phyloP scores from a whole-genome alignment of 2,888 invertebrate genomes.

The Dusona sp. region DNA sequence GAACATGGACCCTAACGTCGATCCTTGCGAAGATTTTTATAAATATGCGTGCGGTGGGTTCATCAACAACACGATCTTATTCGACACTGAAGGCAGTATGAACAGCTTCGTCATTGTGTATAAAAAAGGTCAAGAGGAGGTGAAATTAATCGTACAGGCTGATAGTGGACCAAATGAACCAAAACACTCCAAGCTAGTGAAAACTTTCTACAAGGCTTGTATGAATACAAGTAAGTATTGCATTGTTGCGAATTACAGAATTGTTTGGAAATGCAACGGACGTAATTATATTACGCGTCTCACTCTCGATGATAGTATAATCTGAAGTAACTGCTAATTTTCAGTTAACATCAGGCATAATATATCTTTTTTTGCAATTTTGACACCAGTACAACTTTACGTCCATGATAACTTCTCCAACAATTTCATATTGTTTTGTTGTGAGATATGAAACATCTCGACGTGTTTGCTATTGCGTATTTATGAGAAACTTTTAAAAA shows the following conservation, averaged over 20 bases:
- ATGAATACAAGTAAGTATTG: constrained; percentile 92
- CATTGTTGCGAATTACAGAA: not conserved
- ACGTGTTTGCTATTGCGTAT: too few species aligned
- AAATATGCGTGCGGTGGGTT: constrained; percentile 86
- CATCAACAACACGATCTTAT: constrained; percentile 89
- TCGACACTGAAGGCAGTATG: constrained; percentile 91
- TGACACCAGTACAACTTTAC: too few species aligned
- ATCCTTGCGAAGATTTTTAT: constrained; percentile 91
- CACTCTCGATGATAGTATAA: too few species aligned
- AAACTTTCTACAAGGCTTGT: constrained; percentile 94
- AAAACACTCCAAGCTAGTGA: constrained; percentile 91
- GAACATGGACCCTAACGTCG: constrained; percentile 88
- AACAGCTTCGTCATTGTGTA: constrained; percentile 90
- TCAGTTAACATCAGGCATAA: too few species aligned
- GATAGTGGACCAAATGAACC: constrained; percentile 86
- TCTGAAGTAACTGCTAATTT: too few species aligned
- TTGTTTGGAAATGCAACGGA: not conserved
- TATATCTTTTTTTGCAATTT: too few species aligned
- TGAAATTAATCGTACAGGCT: constrained; percentile 88
- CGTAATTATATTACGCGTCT: not conserved
- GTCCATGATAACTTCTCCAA: too few species aligned
- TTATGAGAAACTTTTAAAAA: too few species aligned
- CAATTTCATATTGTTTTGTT: too few species aligned
- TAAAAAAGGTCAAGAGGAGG: constrained; percentile 90
- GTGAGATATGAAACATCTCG: too few species aligned